Conservation (phyloP, 2,113 vertebrate species). For the Cathartes aura region DNA sequence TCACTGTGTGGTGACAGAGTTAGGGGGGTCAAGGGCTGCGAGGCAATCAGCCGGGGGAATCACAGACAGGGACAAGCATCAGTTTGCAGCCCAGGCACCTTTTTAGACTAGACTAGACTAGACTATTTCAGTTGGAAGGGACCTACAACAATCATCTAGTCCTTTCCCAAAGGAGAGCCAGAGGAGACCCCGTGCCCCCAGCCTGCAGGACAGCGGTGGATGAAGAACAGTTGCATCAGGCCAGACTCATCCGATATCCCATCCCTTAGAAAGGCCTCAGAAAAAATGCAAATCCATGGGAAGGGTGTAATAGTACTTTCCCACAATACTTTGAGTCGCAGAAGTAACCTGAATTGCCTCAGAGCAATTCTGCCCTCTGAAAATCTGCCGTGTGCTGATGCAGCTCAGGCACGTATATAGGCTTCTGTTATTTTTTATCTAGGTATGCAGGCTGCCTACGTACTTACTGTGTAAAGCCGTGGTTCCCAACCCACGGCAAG, state of each 20-base stretch:
- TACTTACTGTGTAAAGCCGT: background rate
- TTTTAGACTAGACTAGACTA: background rate
- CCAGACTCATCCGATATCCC: background rate
- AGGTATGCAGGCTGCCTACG: background rate
- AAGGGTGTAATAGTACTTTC: background rate
- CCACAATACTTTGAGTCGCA: background rate
- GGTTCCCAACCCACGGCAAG: background rate
- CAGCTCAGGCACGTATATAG: background rate
- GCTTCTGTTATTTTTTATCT: background rate
- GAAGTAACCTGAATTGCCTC: background rate
- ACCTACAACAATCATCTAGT: background rate
- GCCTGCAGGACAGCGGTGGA: fast-evolving
- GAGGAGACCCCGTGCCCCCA: background rate
- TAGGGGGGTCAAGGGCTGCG: fast-evolving
- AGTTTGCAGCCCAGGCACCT: background rate
- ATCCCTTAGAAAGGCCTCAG: background rate
- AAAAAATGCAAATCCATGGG: background rate
- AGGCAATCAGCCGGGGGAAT: background rate
- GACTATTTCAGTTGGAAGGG: background rate
- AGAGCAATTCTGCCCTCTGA: background rate
- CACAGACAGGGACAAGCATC: background rate
- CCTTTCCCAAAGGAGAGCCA: background rate
- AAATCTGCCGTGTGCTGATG: background rate
- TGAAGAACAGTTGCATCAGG: background rate
- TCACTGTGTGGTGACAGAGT: background rate